Evolutionary conservation across 2,888 invertebrate genomes (phyloP), one percentile per base, ranked within the genome.

Genomic region (Lasioglossum malachurum): DNA sequence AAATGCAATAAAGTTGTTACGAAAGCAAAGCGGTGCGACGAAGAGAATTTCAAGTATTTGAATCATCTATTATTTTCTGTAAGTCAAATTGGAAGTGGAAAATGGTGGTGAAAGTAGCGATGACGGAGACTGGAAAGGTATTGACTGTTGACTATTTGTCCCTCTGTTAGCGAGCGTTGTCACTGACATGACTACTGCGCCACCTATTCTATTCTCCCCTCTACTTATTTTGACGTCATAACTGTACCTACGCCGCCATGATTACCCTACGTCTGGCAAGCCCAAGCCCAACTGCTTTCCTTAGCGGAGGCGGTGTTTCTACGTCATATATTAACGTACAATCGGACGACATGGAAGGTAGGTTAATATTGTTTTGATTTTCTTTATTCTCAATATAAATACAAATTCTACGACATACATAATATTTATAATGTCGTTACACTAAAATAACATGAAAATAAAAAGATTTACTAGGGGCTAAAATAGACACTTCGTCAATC

Each of bases 331-430:
- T 95, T 23, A 94, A 94, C 23, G 95, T 95, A 69, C 95, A 94
- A 57, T 94, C 95, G 0, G 95, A 95, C 77, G 95, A 95, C 81
- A 90, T 95, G 84, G 95, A 95, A 93, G 95, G 95, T 95, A 91
- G 83, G 83, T 84, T 87, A 84, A 74, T 69, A n/a, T 80, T 82
- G 67, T 75, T 75, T 75, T 80, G 57, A 31, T 64, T 38, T 57
- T n/a, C n/a, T 60, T 57, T n/a, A 23, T 10, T 46, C 12, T 7
- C 19, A 31, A n/a, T n/a, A 2, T 19, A 73, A 73, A 69, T 83
- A 77, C 80, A 35, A 79, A 67, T 71, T 64, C 14, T 41, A 71
- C n/a, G 14, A 38, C 38, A 41, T 71, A 71, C 12, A 5, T n/a
- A 71, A 41, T n/a, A 71, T 71, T 41, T 41, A n/a, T n/a, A 41